A percentile compares a stretch with the other conserved stretches of the same genome.
Evolutionary conservation across 2,113 vertebrate genomes (phyloP).

Genomic region (Ploceus nigricollis): DNA sequence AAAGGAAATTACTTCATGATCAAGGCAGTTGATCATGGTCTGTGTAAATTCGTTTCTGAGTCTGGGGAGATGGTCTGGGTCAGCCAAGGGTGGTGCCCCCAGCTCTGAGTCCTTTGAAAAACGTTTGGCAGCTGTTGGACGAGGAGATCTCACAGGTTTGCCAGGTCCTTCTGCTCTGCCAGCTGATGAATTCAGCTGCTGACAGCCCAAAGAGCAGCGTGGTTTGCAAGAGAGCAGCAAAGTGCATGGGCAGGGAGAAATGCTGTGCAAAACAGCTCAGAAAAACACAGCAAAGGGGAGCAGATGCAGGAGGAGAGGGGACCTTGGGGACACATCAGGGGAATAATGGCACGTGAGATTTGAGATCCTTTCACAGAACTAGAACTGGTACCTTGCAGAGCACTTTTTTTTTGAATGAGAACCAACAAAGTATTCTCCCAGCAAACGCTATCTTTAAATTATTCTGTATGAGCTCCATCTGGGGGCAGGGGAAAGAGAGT

Average conservation of each 20-base stretch:
- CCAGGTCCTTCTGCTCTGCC: not conserved
- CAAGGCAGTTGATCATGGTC: not conserved
- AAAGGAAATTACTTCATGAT: not conserved
- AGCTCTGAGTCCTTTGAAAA: not conserved
- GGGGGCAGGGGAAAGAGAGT: not conserved
- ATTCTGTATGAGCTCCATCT: not conserved
- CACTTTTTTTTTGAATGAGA: not conserved
- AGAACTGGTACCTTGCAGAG: not conserved
- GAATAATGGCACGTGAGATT: not conserved
- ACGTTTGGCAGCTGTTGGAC: not conserved
- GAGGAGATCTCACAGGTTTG: not conserved
- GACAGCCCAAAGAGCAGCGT: accelerated
- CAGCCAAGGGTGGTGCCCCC: not conserved
- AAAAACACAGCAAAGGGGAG: not conserved
- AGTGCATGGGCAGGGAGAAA: not conserved
- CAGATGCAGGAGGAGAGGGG: not conserved
- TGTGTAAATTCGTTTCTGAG: not conserved
- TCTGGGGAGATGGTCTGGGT: not conserved
- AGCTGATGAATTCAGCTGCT: not conserved
- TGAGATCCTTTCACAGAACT: not conserved
- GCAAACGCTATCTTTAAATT: not conserved
- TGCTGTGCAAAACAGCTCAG: not conserved
- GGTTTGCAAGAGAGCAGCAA: not conserved
- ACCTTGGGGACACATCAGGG: not conserved
- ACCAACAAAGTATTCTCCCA: not conserved